A percentile compares a stretch with the other conserved stretches of the same genome.
Conservation (phyloP, 2,888 invertebrate genomes). For the Ligdia adustata region DNA sequence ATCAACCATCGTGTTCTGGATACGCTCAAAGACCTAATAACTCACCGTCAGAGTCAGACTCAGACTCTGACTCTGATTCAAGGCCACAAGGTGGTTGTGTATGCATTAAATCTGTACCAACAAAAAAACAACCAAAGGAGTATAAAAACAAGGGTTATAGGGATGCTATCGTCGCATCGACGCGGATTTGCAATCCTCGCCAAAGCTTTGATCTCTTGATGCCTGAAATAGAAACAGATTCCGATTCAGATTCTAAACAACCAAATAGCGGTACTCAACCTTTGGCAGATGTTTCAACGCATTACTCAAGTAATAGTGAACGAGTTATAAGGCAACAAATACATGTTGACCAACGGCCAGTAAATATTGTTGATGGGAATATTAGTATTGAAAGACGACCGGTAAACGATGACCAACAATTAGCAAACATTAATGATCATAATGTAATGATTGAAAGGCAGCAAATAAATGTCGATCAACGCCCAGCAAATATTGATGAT, state of each 20-base stretch:
- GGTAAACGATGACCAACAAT: too few relatives aligned
- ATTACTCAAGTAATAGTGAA: too few relatives aligned
- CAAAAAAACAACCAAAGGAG: background rate
- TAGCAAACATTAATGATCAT: too few relatives aligned
- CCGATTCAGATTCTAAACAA: background rate
- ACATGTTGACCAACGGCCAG: background rate
- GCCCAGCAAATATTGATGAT: background rate
- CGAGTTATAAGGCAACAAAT: too few relatives aligned
- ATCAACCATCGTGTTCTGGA: background rate
- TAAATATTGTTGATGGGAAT: too few relatives aligned
- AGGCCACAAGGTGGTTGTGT: background rate
- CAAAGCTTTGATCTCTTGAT: background rate
- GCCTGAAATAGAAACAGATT: background rate
- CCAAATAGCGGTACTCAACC: too few relatives aligned
- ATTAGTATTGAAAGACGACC: too few relatives aligned
- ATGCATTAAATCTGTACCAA: too few relatives aligned
- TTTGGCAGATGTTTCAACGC: too few relatives aligned
- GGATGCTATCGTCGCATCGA: background rate
- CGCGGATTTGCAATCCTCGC: background rate
- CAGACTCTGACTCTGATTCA: background rate
- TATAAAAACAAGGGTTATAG: background rate
- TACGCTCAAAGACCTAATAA: background rate
- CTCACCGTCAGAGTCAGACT: background rate
- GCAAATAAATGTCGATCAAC: too few relatives aligned
- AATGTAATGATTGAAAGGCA: too few relatives aligned